Evolutionary conservation across 2,888 invertebrate genomes (phyloP), one percentile per base, ranked within the genome.

Genomic region (Frankliniella fusca): DNA sequence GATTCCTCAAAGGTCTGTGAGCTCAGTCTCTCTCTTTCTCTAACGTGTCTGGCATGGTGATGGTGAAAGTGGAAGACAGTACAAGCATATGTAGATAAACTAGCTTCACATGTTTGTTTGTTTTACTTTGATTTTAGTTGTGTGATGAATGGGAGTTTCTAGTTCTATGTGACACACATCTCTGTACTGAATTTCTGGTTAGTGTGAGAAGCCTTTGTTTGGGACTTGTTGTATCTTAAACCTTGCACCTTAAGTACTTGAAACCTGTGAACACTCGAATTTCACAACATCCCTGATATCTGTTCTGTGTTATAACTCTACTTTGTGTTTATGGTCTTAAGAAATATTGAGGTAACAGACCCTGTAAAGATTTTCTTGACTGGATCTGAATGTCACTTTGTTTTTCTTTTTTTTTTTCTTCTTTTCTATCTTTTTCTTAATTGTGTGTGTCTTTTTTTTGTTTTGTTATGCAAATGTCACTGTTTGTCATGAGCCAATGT

Each of bases 71-170:
- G 11, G 38, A 61, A 61, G 61, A 61, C 61, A 61, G 61, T 61
- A 61, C 61, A 61, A 61, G 61, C 61, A 61, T 61, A 61, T 61
- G 61, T 61, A 61, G 61, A 61, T 61, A 61, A 61, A 18, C n/a
- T 61, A 61, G 15, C 15, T 15, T 61, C 18, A 15, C 8, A 20
- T 61, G 7, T 61, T 15, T 61, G 18, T 61, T 61, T 18, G 18
- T 61, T 61, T 15, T 61, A 15, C 54, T 54, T 54, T 54, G 12
- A 15, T 54, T 54, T 54, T 54, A 18, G 18, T 61, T 20, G 61
- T 61, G 61, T 61, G 61, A 61, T 20, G 61, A n/a, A 61, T 18
- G 61, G 38, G 61, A 61, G 18, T 61, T 61, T 61, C n/a, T 61
- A n/a, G 18, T 20, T 61, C n/a, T 61, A 61, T 15, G 61, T 61